phyloP scores from a whole-genome alignment of 2,888 invertebrate species.

The Clistopyga incitator region DNA sequence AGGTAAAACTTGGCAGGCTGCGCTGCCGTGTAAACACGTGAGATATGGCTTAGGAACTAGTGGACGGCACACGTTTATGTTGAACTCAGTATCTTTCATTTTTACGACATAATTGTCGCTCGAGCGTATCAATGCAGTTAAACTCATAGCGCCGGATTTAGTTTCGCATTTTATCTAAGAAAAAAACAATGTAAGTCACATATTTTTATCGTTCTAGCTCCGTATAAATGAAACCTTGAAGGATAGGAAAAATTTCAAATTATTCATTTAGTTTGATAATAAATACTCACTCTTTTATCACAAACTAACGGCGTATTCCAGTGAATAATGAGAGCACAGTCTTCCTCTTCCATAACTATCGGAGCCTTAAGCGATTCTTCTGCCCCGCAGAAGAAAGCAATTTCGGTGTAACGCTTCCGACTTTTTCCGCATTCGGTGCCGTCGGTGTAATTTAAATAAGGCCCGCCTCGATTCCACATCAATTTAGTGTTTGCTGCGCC shows the following conservation, averaged over 20 bases:
- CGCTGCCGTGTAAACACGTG: slow-evolving; percentile 76
- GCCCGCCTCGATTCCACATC: slow-evolving; percentile 78
- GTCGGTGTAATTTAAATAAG: slow-evolving; percentile 80
- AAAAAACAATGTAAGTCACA: slow-evolving; percentile 13
- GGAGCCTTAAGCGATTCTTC: slow-evolving; percentile 69
- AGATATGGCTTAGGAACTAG: slow-evolving; percentile 73
- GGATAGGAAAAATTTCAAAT: too few species aligned
- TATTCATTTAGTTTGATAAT: too few species aligned
- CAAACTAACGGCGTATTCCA: slow-evolving; percentile 77
- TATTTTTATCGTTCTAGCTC: background rate
- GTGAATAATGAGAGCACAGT: slow-evolving; percentile 76
- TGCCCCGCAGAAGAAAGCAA: slow-evolving; percentile 76
- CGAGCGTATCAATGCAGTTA: slow-evolving; percentile 73
- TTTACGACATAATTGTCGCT: slow-evolving; percentile 75
- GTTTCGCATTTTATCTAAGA: slow-evolving; percentile 75
- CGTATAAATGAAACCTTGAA: too few species aligned
- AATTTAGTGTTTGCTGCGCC: slow-evolving; percentile 77
- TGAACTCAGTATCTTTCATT: slow-evolving; percentile 73
- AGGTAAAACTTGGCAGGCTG: slow-evolving; percentile 74
- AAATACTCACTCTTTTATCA: slow-evolving; percentile 68
- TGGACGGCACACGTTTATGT: slow-evolving; percentile 80
- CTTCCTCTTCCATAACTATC: slow-evolving; percentile 72
- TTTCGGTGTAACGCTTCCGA: slow-evolving; percentile 74
- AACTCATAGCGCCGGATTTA: slow-evolving; percentile 71
- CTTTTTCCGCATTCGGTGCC: slow-evolving; percentile 74